Percentiles rank a stretch among this genome's conserved stretches.
phyloP scores from a whole-genome alignment of 2,888 invertebrate genomes.

The Carabus problematicus region DNA sequence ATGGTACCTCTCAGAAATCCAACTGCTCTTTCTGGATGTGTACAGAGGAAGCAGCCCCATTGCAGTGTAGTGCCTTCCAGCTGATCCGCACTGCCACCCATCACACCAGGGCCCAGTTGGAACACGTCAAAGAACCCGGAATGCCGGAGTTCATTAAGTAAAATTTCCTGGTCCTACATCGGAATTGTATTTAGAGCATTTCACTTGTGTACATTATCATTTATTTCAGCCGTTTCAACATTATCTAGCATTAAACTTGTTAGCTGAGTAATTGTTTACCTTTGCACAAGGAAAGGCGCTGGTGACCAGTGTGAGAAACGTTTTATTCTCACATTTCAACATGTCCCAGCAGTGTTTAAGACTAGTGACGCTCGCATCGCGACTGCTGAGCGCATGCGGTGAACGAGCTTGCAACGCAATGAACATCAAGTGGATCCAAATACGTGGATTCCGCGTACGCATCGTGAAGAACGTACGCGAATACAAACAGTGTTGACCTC shows the following conservation, averaged over 20 bases:
- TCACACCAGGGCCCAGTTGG: slow-evolving; percentile 72
- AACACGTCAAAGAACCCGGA: slow-evolving; percentile 94
- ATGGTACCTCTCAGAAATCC: slow-evolving; percentile 73
- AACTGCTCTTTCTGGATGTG: slow-evolving; percentile 88
- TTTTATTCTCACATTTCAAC: slow-evolving; percentile 88
- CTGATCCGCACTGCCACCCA: slow-evolving; percentile 59
- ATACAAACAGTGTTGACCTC: slow-evolving; percentile 87
- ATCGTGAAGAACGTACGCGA: slow-evolving; percentile 79
- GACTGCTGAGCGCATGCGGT: slow-evolving; percentile 77
- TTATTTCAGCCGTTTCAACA: not conserved
- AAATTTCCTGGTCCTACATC: slow-evolving; percentile 81
- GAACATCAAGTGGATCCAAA: slow-evolving; percentile 97
- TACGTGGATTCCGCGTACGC: slow-evolving; percentile 81
- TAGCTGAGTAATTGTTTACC: slow-evolving; percentile 62
- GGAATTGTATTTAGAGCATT: not conserved
- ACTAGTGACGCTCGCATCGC: slow-evolving; percentile 82
- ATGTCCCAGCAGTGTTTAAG: slow-evolving; percentile 95
- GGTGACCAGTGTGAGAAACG: slow-evolving; percentile 88
- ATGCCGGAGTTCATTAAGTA: slow-evolving; percentile 84
- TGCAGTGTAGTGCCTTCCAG: slow-evolving; percentile 64
- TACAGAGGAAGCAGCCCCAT: slow-evolving; percentile 95
- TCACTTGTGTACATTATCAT: not conserved
- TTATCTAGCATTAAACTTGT: not conserved
- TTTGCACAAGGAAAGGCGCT: slow-evolving; percentile 91
- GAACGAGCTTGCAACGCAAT: slow-evolving; percentile 87